A percentile compares a stretch with the other conserved stretches of the same genome.
phyloP scores from a whole-genome alignment of 2,797 vertebrate species.

The Crax fasciolata region DNA sequence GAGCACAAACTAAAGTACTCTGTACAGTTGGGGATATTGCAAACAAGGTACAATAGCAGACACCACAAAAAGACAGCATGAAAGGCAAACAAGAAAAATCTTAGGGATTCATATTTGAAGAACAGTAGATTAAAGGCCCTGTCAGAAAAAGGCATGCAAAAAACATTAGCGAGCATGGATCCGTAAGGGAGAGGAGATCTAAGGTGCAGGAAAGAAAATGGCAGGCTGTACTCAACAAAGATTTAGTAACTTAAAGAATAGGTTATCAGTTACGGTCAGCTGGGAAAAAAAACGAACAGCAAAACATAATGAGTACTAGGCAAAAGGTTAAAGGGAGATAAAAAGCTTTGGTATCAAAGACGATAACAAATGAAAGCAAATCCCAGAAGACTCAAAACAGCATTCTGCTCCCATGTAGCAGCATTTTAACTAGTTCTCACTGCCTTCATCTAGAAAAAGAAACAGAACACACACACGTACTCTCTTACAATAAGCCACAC shows the following conservation, averaged over 20 bases:
- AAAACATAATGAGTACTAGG: not conserved
- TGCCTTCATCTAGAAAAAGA: not conserved
- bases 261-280: not conserved
- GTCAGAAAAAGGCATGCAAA: not conserved
- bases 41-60: not conserved
- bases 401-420: not conserved
- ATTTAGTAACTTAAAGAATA: not conserved
- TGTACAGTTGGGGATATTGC: not conserved
- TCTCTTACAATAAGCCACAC: not conserved
- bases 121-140: not conserved
- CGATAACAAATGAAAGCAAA: conserved; percentile 1
- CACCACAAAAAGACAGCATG: not conserved
- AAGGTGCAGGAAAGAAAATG: fast-evolving
- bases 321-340: conserved; percentile 33
- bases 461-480: not conserved
- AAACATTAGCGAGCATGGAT: not conserved
- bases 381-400: not conserved
- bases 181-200: not conserved
- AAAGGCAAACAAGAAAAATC: not conserved
- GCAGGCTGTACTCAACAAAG: not conserved
- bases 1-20: not conserved
- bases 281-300: not conserved
- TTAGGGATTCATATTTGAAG: not conserved
- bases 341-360: conserved; percentile 13
- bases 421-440: not conserved